Evolutionary conservation across 1,140 invertebrate species (phyloP).

Genomic region (Eumeta japonica): DNA sequence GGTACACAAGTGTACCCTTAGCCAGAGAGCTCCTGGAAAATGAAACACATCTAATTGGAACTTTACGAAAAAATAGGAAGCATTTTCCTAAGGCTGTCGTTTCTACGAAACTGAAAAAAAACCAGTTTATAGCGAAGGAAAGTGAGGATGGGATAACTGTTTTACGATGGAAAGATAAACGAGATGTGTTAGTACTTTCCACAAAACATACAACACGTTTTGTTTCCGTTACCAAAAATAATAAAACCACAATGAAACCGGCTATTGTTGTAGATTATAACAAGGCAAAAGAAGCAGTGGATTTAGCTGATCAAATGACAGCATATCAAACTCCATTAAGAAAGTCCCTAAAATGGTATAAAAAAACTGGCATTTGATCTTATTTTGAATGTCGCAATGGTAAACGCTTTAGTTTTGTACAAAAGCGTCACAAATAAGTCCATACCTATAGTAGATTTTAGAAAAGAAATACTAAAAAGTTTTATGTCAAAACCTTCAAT

Average conservation of each 20-base stretch:
- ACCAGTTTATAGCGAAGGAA: constrained; percentile 27
- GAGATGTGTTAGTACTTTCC: constrained; percentile 34
- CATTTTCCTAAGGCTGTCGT: constrained; percentile 31
- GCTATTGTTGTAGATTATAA: constrained; percentile 35
- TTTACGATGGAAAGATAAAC: constrained; percentile 43
- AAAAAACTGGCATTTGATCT: constrained; percentile 30
- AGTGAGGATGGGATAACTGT: constrained; percentile 37
- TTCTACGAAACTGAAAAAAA: constrained; percentile 31
- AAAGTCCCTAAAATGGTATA: constrained; percentile 37
- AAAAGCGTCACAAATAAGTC: constrained; percentile 10
- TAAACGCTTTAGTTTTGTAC: constrained; percentile 21
- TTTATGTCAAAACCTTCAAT: no score
- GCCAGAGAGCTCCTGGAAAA: constrained; percentile 28
- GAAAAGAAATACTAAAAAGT: constrained; percentile 9
- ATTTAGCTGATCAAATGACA: constrained; percentile 34
- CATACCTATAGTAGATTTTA: constrained; percentile 12
- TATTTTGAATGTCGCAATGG: constrained; percentile 24
- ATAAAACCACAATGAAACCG: constrained; percentile 23
- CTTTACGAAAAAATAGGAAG: constrained; percentile 34
- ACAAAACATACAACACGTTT: constrained; percentile 30
- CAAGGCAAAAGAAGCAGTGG: constrained; percentile 26
- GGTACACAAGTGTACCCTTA: constrained; percentile 36
- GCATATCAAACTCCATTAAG: constrained; percentile 27
- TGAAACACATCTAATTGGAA: constrained; percentile 48
- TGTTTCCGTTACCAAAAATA: constrained; percentile 11